Evolutionary conservation across 2,888 invertebrate species (phyloP).

Genomic region (Lacanobia wlatinum): DNA sequence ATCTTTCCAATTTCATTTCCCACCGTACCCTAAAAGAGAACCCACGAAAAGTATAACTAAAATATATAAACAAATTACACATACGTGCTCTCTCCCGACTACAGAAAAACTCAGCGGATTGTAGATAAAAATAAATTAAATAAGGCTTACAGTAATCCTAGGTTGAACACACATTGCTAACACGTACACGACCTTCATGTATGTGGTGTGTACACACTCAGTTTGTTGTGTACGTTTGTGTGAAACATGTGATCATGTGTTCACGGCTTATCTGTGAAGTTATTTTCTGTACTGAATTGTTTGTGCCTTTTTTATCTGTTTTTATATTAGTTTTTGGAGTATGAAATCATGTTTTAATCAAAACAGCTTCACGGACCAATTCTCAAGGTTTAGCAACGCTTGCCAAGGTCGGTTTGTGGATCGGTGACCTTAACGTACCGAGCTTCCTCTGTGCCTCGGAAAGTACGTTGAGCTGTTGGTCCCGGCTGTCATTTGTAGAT

Average conservation of each 20-base stretch:
- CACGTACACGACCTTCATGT: slow-evolving; percentile 4
- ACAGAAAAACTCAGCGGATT: slow-evolving; percentile 36
- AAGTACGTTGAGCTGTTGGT: too few relatives aligned
- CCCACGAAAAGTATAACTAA: slow-evolving; percentile 19
- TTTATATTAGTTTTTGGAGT: neutral
- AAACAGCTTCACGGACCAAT: too few relatives aligned
- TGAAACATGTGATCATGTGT: slow-evolving; percentile 12
- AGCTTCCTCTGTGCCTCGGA: too few relatives aligned
- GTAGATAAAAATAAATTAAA: slow-evolving; percentile 61
- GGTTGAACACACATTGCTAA: slow-evolving; percentile 37
- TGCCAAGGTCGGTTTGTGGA: too few relatives aligned
- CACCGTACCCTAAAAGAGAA: slow-evolving; percentile 5
- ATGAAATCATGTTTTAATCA: too few relatives aligned
- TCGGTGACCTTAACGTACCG: too few relatives aligned
- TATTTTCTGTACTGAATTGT: slow-evolving; percentile 2
- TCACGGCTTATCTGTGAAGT: slow-evolving; percentile 11
- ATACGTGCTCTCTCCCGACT: slow-evolving; percentile 30
- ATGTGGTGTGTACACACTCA: neutral
- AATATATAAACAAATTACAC: slow-evolving; percentile 35
- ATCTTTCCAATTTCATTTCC: neutral
- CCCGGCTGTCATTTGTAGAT: too few relatives aligned
- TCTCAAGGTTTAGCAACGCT: too few relatives aligned
- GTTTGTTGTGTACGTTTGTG: neutral
- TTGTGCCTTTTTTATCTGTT: neutral
- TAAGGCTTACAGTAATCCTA: slow-evolving; percentile 49